Base-by-base conservation (phyloP, 1,140 invertebrate genomes). In the Temnothorax curvispinosus region DNA sequence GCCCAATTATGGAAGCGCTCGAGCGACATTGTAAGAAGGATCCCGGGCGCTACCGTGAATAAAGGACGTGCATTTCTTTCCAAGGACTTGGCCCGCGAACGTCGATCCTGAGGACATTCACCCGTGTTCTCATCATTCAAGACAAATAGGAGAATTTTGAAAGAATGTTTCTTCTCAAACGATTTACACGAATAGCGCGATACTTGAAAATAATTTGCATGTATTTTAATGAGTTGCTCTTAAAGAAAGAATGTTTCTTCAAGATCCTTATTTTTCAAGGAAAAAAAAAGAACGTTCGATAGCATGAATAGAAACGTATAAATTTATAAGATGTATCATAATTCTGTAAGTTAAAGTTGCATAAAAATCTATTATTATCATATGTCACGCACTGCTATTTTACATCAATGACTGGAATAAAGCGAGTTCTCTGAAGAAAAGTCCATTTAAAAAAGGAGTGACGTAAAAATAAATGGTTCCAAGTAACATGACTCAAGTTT, bases 1-100 rank as follows among this genome's bases (percentile, higher is more conserved):
- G 87, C 80, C 89, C 89, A 90, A 90, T 90, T 91, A 92, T 87
- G 65, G 87, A 84, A 88, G 80, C 85, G 80, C 71, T 78, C 69
- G 78, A 72, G 86, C 80, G 81, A 90, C 86, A 15, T 82, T 85
- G 78, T 88, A 62, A 81, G 89, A 72, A 81, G 88, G 35, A 84
- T 87, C 81, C 35, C 32, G 71, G 88, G 89, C 81, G 88, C 81
- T 82, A 90, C 78, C 89, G 50, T 64, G 76, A 44, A 82, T 86
- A 72, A 82, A 87, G 81, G 76, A 27, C 27, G 27, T 27, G 80
- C 85, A 86, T 65, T 75, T 75, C 80, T 64, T 84, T 60, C 54
- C 67, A 58, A 77, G 52, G 75, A 82, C 54, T 56, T 18, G 38
- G 15, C 64, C 80, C 74, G 67, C 58, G 52, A 80, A 85, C 27